Base-by-base conservation (phyloP, 1,140 invertebrate genomes). In the Propsilocerus akamusi region DNA sequence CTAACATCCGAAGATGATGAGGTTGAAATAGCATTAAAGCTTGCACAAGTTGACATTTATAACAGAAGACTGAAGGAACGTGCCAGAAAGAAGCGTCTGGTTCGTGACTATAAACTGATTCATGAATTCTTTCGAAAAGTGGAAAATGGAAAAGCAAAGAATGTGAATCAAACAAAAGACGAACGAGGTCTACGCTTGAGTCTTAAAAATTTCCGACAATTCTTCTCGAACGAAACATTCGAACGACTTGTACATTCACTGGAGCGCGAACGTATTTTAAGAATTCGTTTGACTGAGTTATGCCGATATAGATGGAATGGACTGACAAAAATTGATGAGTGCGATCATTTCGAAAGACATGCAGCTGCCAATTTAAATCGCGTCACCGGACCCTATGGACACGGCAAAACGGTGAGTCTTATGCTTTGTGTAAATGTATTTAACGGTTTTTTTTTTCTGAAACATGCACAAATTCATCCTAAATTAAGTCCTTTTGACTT, bases 1-100 rank as follows among this genome's bases (percentile, higher is more conserved):
- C 60, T 86, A 4, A 83, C 82, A 56, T 68, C 76, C 32, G 86
- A 92, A 62, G 89, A 94, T 69, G 86, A 89, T 62, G 88, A 94
- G 56, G 70, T 92, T 51, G 90, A 94, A 68, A 78, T 86, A 57
- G 79, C 78, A 58, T 61, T 73, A 34, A 75, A 74, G 58, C 56
- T 74, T 41, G 70, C 70, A 25, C 68, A 73, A 54, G 86, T 95
- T 41, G 89, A 94, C 62, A 91, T 91, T 70, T 96, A 95, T 61
- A 82, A 81, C 10, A 71, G 86, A 54, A 71, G 87, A 56, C 69
- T 95, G 48, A 70, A 86, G 48, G 91, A 95, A 66, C 72, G 92
- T 55, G 83, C 84, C 12, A 72, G 88, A 57, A 71, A 89, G 61
- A 95, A 94, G 77, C 72, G 86, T 37, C 77, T 94, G 28, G 85